A percentile compares a stretch with the other conserved stretches of the same genome.
Evolutionary conservation across 2,888 invertebrate genomes (phyloP).

Genomic region (Drosophila setosimentum): DNA sequence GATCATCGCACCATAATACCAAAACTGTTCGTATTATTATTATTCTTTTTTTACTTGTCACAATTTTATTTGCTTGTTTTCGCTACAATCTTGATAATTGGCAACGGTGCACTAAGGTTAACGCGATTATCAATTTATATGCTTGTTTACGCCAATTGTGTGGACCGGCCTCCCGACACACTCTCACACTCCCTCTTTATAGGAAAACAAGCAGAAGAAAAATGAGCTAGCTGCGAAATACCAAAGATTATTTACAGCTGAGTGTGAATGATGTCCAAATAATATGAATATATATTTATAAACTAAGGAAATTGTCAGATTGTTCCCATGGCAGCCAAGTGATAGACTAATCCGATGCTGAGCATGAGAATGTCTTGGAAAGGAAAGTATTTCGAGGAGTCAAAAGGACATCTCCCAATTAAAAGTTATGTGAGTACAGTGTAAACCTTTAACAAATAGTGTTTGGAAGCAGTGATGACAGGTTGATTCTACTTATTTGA

Average conservation of each 20-base stretch:
- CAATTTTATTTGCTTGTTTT: conserved; percentile 69
- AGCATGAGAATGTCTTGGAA: neutral
- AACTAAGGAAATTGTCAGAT: neutral
- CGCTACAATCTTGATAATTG: conserved; percentile 55
- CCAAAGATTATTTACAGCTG: neutral
- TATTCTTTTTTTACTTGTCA: conserved; percentile 21
- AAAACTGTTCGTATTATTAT: conserved; percentile 1
- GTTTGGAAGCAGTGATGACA: no score
- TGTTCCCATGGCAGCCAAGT: neutral
- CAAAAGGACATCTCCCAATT: neutral
- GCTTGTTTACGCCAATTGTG: conserved; percentile 68
- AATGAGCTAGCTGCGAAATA: neutral
- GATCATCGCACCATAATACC: conserved; percentile 32
- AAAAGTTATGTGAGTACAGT: neutral
- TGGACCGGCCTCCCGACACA: conserved; percentile 61
- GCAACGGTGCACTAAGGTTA: conserved; percentile 59
- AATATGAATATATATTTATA: neutral
- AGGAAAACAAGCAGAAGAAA: neutral
- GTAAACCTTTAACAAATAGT: no score
- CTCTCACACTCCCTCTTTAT: conserved; percentile 5
- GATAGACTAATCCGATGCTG: neutral
- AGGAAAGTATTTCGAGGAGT: neutral
- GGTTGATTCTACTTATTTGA: neutral
- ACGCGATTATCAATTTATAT: conserved; percentile 67
- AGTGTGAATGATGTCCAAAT: neutral